These are phyloP conservation scores for Heliangelus exortis DNA, from an alignment of 2,797 vertebrate species.

Conservation along the genomic window DNA sequence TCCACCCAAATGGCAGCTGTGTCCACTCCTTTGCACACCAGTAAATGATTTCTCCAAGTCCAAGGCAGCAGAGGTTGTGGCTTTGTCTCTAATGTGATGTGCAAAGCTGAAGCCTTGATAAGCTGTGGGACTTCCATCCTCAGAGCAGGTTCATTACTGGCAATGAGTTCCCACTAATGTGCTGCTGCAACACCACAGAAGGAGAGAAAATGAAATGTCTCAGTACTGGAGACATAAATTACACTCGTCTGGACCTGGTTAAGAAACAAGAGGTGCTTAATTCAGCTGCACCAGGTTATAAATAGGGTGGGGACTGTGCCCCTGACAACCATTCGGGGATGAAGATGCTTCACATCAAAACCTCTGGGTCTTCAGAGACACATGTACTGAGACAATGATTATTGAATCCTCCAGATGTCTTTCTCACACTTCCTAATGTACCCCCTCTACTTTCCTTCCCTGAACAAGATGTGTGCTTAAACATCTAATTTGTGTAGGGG, in stretches of 20 bases:
- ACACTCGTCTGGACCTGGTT: not conserved
- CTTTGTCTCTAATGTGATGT: not conserved
- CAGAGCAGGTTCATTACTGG: not conserved
- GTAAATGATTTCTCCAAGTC: not conserved
- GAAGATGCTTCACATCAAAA: not conserved
- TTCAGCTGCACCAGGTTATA: not conserved
- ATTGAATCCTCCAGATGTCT: not conserved
- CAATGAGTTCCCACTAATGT: not conserved
- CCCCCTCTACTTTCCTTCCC: not conserved
- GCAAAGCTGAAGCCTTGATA: not conserved
- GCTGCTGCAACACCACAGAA: not conserved
- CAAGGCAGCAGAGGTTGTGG: not conserved
- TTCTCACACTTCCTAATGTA: not conserved
- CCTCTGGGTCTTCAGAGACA: not conserved
- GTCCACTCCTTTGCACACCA: accelerated
- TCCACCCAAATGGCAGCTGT: not conserved
- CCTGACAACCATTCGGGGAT: not conserved
- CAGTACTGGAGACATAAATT: not conserved
- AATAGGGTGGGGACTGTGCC: not conserved
- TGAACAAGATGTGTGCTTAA: slow-evolving; percentile 23
- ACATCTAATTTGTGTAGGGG: slow-evolving; percentile 51
- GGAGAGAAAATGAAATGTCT: not conserved
- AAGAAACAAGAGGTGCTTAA: not conserved
- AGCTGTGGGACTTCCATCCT: not conserved
- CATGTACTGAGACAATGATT: not conserved